phyloP scores from a whole-genome alignment of 2,113 vertebrate species.

The Eurypyga helias region DNA sequence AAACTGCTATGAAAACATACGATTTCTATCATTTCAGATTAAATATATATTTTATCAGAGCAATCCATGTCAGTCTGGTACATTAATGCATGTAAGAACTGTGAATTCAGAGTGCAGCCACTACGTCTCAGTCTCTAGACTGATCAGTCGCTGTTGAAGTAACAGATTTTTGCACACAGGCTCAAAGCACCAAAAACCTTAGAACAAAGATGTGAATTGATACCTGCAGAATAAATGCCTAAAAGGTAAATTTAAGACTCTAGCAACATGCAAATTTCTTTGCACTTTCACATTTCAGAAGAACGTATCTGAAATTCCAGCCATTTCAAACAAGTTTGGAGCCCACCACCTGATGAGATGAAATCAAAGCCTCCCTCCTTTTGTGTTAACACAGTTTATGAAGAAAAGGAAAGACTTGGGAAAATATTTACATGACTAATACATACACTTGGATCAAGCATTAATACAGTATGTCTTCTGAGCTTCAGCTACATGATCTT shows the following conservation, averaged over 20 bases:
- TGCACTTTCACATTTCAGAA: background rate
- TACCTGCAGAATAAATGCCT: background rate
- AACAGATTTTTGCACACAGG: background rate
- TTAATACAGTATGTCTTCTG: background rate
- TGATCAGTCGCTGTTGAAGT: background rate
- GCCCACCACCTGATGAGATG: background rate
- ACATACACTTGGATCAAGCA: background rate
- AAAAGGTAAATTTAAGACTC: background rate
- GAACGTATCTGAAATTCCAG: background rate
- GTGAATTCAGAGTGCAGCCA: background rate
- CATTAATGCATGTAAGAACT: background rate
- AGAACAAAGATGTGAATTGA: background rate
- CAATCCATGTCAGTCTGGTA: slow-evolving; percentile 65
- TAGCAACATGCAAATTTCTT: background rate
- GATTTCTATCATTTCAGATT: background rate
- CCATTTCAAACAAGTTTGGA: slow-evolving; percentile 20
- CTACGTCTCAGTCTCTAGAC: background rate
- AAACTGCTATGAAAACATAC: background rate
- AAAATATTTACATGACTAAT: background rate
- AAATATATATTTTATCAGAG: slow-evolving; percentile 27
- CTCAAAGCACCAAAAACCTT: background rate
- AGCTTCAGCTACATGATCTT: background rate
- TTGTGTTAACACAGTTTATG: background rate
- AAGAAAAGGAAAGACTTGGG: background rate
- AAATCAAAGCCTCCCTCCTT: background rate